These are phyloP conservation scores for Poeciliopsis occidentalis DNA, from an alignment of 2,113 vertebrate species.

Conservation along the genomic window DNA sequence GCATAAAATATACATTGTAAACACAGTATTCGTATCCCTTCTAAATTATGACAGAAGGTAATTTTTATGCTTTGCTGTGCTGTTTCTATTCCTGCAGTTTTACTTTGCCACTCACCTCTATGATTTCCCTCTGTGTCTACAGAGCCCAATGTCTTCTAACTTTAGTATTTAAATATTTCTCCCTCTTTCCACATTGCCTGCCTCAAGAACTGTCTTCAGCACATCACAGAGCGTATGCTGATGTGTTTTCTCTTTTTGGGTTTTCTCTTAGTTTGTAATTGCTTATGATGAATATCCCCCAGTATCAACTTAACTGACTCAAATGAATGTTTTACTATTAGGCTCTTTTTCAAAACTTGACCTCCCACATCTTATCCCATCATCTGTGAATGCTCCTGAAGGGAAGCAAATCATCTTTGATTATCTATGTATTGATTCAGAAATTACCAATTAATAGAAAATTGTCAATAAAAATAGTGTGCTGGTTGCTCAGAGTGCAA, in stretches of 20 bases:
- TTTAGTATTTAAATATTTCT: constrained; percentile 10
- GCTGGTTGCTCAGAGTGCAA: too few relatives aligned
- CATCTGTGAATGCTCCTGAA: too few relatives aligned
- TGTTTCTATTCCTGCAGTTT: constrained; percentile 38
- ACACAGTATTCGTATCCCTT: constrained; percentile 86
- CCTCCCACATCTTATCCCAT: too few relatives aligned
- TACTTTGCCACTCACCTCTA: constrained; percentile 69
- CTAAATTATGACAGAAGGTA: constrained; percentile 87
- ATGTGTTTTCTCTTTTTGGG: constrained; percentile 1
- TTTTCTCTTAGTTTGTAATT: neutral
- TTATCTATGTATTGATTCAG: too few relatives aligned
- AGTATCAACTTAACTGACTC: too few relatives aligned
- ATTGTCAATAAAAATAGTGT: too few relatives aligned
- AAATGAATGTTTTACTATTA: too few relatives aligned
- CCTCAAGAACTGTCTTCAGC: constrained; percentile 4
- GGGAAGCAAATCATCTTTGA: too few relatives aligned
- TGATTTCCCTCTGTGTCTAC: constrained; percentile 65
- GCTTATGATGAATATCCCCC: neutral
- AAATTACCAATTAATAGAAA: too few relatives aligned
- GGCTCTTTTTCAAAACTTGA: too few relatives aligned
- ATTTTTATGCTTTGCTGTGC: constrained; percentile 59
- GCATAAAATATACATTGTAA: constrained; percentile 96
- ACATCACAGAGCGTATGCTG: constrained; percentile 1
- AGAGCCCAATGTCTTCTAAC: constrained; percentile 8
- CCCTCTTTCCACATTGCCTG: constrained; percentile 9